phyloP scores from a whole-genome alignment of 2,797 vertebrate species.

The Sebastes steindachneri region DNA sequence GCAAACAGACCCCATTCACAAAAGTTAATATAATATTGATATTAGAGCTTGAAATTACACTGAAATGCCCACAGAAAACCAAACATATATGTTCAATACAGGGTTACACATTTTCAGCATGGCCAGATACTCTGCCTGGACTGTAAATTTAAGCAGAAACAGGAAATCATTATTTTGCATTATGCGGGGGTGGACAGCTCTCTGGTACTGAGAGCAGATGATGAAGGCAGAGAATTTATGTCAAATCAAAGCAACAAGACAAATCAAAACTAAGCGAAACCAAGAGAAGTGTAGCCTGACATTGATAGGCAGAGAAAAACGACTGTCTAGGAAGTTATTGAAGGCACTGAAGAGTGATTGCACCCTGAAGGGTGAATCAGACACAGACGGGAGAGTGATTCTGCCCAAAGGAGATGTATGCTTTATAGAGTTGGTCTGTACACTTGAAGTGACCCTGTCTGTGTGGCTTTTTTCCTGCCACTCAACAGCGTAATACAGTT shows the following conservation, averaged over 20 bases:
- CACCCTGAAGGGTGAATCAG: constrained; percentile 46
- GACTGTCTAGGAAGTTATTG: constrained; percentile 31
- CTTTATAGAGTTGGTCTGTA: constrained; percentile 18
- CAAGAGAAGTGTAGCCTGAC: constrained; percentile 2
- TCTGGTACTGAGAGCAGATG: constrained; percentile 17
- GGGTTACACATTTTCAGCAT: background rate
- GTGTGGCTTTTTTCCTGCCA: constrained; percentile 2
- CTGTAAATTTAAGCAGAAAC: constrained; percentile 18
- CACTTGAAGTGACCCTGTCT: constrained; percentile 1
- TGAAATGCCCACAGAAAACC: background rate
- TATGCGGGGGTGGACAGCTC: constrained; percentile 7
- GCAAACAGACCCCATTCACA: background rate
- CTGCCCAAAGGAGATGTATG: constrained; percentile 28
- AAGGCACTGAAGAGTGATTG: constrained; percentile 41
- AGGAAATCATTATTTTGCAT: constrained; percentile 41
- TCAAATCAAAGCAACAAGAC: constrained; percentile 39
- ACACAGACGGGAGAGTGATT: constrained; percentile 15
- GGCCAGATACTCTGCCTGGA: background rate
- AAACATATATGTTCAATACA: background rate
- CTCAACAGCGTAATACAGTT: background rate
- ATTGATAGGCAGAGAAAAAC: constrained; percentile 44
- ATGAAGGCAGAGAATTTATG: constrained; percentile 25
- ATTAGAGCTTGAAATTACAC: background rate
- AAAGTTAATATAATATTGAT: background rate
- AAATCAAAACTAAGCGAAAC: constrained; percentile 33